These are phyloP conservation scores for Tiaroga cobitis DNA, from an alignment of 2,797 vertebrate genomes.

Conservation along the genomic window DNA sequence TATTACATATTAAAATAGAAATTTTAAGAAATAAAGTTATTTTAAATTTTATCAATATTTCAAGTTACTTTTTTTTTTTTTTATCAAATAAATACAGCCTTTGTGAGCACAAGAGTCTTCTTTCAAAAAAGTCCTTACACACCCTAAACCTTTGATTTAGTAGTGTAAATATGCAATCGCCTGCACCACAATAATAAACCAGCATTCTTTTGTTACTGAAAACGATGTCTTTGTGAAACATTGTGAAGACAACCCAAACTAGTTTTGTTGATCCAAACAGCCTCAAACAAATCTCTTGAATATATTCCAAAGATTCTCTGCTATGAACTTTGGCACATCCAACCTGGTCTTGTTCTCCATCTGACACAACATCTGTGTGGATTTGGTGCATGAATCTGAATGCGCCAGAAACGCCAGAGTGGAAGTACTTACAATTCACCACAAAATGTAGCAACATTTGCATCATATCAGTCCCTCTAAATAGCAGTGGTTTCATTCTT, in stretches of 20 bases:
- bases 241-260: neutral
- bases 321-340: slow-evolving; percentile 7
- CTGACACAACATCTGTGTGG: slow-evolving; percentile 28
- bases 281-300: slow-evolving; percentile 5
- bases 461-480: neutral
- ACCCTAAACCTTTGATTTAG: neutral
- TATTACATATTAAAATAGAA: neutral
- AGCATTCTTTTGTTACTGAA: neutral
- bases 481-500: neutral
- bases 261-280: slow-evolving; percentile 7
- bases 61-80: neutral
- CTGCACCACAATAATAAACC: neutral
- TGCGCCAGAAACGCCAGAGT: neutral
- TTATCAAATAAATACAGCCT: neutral
- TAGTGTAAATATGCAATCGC: neutral
- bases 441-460: neutral
- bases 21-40: no score
- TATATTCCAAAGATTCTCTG: neutral
- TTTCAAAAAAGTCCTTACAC: neutral
- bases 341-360: slow-evolving; percentile 14
- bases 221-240: neutral
- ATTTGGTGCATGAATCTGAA: neutral
- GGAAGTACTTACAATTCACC: neutral
- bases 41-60: neutral
- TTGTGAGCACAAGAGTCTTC: neutral